These are phyloP conservation scores for Myotis brandtii DNA, from an alignment of 2,113 vertebrate genomes.

Conservation along the genomic window DNA sequence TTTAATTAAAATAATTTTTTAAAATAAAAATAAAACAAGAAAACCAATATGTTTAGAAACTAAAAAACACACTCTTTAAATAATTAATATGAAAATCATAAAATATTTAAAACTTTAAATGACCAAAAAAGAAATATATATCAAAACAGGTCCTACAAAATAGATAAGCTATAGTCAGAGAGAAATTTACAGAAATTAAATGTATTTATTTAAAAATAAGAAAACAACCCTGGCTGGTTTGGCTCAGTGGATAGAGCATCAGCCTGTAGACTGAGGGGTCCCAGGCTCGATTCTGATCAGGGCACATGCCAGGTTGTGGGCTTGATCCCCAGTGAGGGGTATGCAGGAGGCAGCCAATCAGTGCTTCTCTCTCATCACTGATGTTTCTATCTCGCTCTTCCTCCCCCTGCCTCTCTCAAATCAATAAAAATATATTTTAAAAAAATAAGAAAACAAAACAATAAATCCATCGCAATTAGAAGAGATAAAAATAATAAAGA, in stretches of 20 bases:
- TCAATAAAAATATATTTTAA: too few species aligned
- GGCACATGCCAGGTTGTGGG: too few species aligned
- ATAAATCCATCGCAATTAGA: not conserved
- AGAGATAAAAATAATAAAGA: not conserved
- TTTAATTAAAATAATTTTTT: slow-evolving; percentile 11
- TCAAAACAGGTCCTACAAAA: not conserved
- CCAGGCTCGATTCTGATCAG: too few species aligned
- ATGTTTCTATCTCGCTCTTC: too few species aligned
- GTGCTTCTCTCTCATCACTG: too few species aligned
- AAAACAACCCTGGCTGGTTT: not conserved
- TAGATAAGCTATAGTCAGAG: not conserved
- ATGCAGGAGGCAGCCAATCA: too few species aligned
- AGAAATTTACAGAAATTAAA: slow-evolving; percentile 27
- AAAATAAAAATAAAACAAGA: slow-evolving; percentile 11
- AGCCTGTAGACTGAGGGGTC: too few species aligned
- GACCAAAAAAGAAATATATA: not conserved
- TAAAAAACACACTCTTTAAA: slow-evolving; percentile 41
- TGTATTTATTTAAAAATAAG: not conserved
- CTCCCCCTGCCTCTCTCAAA: too few species aligned
- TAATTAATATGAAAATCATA: slow-evolving; percentile 23
- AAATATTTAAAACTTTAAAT: slow-evolving; percentile 16
- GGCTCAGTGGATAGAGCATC: too few species aligned
- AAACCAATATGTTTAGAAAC: not conserved
- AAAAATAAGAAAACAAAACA: not conserved
- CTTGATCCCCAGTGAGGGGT: too few species aligned